Evolutionary conservation across 2,797 vertebrate genomes (phyloP), one percentile per base, ranked within the genome.

Genomic region (Eidolon dupreanum): DNA sequence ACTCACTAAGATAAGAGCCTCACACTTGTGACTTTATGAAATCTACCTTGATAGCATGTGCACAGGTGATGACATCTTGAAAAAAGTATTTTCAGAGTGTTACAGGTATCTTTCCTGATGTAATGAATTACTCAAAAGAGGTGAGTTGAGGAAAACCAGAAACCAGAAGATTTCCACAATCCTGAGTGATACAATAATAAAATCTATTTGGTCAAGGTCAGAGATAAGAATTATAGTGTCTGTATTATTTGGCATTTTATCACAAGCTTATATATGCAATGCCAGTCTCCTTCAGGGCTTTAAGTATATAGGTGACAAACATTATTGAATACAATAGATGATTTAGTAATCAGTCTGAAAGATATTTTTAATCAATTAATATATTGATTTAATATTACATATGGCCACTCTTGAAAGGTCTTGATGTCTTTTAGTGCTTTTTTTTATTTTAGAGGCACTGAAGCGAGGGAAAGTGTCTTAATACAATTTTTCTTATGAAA

Each of bases 291-390:
- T 88, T 74, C 19, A 68, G 15, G 0, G 1, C 4, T 94, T 22
- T 70, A 83, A 43, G 0, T 77, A 51, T 22, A 33, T 8, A 89
- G 2, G 1, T 26, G 8, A 3, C 1, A 86, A 86, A 89, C 66
- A 26, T 24, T 10, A n/a, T 15, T n/a, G n/a, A 94, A 55, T 51
- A 49, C 16, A 55, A 49, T 9, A 49, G 24, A 66, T 59, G 33
- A 36, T 11, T 46, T 55, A 79, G 28, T 61, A 41, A 83, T 85
- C 38, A 49, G 28, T 75, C 26, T 70, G 26, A 28, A 71, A 70
- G 4, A 28, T 88, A 43, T 92, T 92, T 79, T 71, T 77, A 84
- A 88, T 91, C 57, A 70, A 88, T 43, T 78, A 73, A 73, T 74
- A 85, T 19, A 31, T 31, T 46, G 19, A 28, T 77, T 88, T 38